These are phyloP conservation scores for Drosophila simulans DNA, from an alignment of 1,140 invertebrate genomes.

Conservation along the genomic window DNA sequence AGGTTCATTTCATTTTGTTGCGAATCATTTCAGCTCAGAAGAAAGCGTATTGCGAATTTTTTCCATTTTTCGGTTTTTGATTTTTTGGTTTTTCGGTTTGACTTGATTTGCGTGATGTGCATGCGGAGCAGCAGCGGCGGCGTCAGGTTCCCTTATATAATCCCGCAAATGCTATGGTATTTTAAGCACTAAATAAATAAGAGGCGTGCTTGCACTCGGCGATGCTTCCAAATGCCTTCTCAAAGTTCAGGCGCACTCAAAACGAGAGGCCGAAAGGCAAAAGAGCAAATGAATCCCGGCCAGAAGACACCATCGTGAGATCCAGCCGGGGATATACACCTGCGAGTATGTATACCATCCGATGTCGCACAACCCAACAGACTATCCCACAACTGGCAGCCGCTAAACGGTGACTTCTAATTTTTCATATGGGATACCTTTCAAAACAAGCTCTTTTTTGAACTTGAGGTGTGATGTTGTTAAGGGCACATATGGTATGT, in stretches of 20 bases:
- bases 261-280: slow-evolving; percentile 67
- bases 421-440: slow-evolving; percentile 11
- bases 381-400: slow-evolving; percentile 9
- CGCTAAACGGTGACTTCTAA: slow-evolving; percentile 5
- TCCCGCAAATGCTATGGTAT: slow-evolving; percentile 77
- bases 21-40: slow-evolving; percentile 43
- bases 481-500: neutral
- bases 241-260: slow-evolving; percentile 56
- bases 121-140: slow-evolving; percentile 49
- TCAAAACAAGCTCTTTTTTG: too few relatives aligned
- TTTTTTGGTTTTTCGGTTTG: slow-evolving; percentile 20
- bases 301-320: slow-evolving; percentile 29
- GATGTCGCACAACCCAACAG: slow-evolving; percentile 4
- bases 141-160: slow-evolving; percentile 66
- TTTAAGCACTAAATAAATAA: slow-evolving; percentile 79
- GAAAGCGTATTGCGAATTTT: slow-evolving; percentile 77
- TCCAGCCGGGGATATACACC: neutral
- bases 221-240: slow-evolving; percentile 50
- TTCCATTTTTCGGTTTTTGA: neutral
- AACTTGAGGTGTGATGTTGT: neutral
- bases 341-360: neutral
- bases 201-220: slow-evolving; percentile 51
- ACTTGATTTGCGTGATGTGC: slow-evolving; percentile 81
- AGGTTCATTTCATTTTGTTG: slow-evolving; percentile 63
- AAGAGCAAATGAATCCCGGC: slow-evolving; percentile 16